phyloP scores from a whole-genome alignment of 2,797 vertebrate genomes.

The Sternotherus odoratus region DNA sequence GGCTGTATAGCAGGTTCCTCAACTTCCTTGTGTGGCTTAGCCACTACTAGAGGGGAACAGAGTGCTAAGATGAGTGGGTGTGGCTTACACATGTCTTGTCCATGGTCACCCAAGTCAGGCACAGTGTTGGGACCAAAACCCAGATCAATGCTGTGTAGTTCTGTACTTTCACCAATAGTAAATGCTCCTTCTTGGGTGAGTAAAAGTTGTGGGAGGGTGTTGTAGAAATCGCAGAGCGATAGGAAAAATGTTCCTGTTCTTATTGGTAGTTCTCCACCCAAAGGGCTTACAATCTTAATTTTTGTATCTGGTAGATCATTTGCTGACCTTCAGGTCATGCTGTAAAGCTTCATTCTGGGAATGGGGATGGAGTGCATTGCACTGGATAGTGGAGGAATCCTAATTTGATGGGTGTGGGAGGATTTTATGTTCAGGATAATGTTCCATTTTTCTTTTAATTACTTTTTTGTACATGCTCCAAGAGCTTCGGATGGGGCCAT shows the following conservation, averaged over 20 bases:
- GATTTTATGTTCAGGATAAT: slow-evolving; percentile 5
- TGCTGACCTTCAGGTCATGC: slow-evolving; percentile 15
- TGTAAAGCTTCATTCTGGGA: slow-evolving; percentile 52
- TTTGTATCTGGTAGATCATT: neutral
- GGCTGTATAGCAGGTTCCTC: neutral
- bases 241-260: slow-evolving; percentile 23
- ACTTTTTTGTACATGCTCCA: slow-evolving; percentile 46
- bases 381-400: neutral
- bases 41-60: neutral
- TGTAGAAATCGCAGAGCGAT: neutral
- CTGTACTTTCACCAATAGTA: neutral
- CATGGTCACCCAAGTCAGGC: neutral
- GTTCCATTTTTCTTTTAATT: slow-evolving; percentile 47
- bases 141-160: neutral
- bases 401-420: slow-evolving; percentile 14
- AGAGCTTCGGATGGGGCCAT: neutral
- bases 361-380: neutral
- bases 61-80: neutral
- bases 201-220: accelerated
- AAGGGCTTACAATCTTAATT: neutral
- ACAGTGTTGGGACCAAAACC: neutral
- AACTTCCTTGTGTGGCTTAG: neutral
- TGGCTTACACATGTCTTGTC: neutral
- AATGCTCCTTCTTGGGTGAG: neutral
- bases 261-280: neutral